Base-by-base conservation (phyloP, 2,797 vertebrate species). In the Danio aesculapii region DNA sequence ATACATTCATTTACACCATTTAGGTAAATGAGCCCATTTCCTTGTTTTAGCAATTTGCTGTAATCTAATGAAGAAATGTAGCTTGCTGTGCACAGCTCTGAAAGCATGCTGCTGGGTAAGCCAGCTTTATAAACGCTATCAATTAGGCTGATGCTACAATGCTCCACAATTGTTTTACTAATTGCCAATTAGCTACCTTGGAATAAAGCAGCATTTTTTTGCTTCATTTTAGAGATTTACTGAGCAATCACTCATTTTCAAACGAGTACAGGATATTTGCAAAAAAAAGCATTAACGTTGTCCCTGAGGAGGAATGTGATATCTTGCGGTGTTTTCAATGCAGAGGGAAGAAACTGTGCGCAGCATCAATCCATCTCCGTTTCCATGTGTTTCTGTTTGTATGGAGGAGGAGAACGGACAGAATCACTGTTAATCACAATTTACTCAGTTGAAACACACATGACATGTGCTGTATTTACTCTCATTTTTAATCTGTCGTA, bases 11-110 rank as follows among this genome's bases (percentile, higher is more conserved):
- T 87, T 88, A 88, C 84, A 87, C 86, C 89, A 85, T 87, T 90
- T 87, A 89, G 86, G 85, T 89, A 92, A 92, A 92, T 90, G 90
- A 92, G 89, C 82, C 83, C 77, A 81, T 87, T 87, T 88, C 84
- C 81, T 52, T 80, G 81, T 84, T 88, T 90, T 86, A 84, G 85
- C 84, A 90, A 90, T 93, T 92, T 90, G 85, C 89, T 84, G 85
- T 88, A 87, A 91, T 91, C 87, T 92, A 90, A 92, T 86, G 89
- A 90, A 86, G 88, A 92, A 90, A 88, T 81, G 86, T 87, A 74
- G 76, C 91, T 91, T 84, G 91, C 91, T 90, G 91, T 88, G 91
- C 83, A 63, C 83, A 84, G 84, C 75, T 83, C 86, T 84, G 89
- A 89, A 85, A 70, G 85, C 79, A 82, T 84, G 84, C 79, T 89